Base-by-base conservation (phyloP, 2,113 vertebrate species). In the Ancistrus triradiatus region DNA sequence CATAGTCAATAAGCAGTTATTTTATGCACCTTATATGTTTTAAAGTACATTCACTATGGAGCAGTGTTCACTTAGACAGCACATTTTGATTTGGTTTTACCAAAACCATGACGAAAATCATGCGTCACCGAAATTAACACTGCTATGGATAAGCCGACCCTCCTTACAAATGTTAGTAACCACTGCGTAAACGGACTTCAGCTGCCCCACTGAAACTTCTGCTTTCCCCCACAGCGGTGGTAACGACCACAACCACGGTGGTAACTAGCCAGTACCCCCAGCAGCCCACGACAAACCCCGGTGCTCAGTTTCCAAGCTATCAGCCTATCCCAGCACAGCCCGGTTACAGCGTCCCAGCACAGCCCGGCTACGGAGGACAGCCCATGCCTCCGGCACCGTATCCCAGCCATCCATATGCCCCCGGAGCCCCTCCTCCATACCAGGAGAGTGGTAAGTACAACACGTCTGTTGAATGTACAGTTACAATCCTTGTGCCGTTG, bases 371-470 rank as follows among this genome's bases (percentile, higher is more conserved):
- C 13, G 38, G 11, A 10, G 11, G 11, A 2, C 38, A 42, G 38
- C 38, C 38, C 38, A n/a, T n/a, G 38, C 38, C 38, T 6, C 11
- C 42, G 15, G 74, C 81, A 6, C 76, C 85, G 0, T 90, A 91
- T 71, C 89, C 81, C 0, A 70, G 72, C 0, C 91, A 90, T 8
- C 61, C 49, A 2, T 90, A 87, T 44, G 78, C 77, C 7, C 83
- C 89, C 68, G 92, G 88, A 66, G 92, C 84, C 0, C 87, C 91
- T 2, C 94, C 93, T 0, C 83, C 94, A 1, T 97, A 95, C 68
- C 89, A 92, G 10, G 93, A 95, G 77, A 89, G 88, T 0, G 40
- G 91, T 84, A 72, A 84, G 85, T 24, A 25, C 19, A n/a, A n/a
- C n/a, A n/a, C n/a, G n/a, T n/a, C n/a, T n/a, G n/a, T n/a, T n/a